Base-by-base conservation (phyloP, 2,797 vertebrate genomes). In the Typhlichthys eigenmanni region DNA sequence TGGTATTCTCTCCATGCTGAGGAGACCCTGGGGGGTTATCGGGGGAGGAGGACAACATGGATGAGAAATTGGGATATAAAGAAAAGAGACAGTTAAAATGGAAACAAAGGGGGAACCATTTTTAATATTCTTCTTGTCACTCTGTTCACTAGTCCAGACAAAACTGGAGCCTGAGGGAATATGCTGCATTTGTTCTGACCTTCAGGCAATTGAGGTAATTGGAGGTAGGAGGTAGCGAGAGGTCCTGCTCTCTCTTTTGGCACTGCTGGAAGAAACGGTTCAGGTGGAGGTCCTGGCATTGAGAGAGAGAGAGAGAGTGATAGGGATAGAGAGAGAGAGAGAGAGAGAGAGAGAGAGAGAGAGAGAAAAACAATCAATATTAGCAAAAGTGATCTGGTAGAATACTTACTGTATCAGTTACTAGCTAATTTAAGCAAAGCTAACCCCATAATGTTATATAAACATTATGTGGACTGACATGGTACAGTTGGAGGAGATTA, bases 181-280 rank as follows among this genome's bases (percentile, higher is more conserved):
- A 2, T 49, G 19, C 38, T 9, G 17, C 2, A 17, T 80, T 65
- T 74, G 60, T 12, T 62, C 84, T 89, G 92, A 99, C 97, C 96
- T 97, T 96, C 84, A 97, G 93, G 82, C 95, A 95, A 81, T 79
- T 93, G 76, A 97, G 70, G 73, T 98, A 98, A 78, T 92, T 92
- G 70, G 95, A 95, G 93, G 96, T 95, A 94, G 94, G 95, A 76
- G 94, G 92, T 78, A 93, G 92, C 62, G 94, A 95, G 64, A 95
- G 88, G 85, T 96, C 95, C 69, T 90, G 89, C 88, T 98, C 95
- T 89, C 94, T 93, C 87, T 95, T 97, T 91, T 99, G 96, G 94
- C 98, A 98, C 91, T 98, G 94, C 85, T 92, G 93, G 90, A 99
- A 99, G 91, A 98, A 99, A 60, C 91, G 89, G 66, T 95, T 98